Evolutionary conservation across 2,113 vertebrate species (phyloP), one percentile per base, ranked within the genome.

Genomic region (Corythornis madagascariensis): DNA sequence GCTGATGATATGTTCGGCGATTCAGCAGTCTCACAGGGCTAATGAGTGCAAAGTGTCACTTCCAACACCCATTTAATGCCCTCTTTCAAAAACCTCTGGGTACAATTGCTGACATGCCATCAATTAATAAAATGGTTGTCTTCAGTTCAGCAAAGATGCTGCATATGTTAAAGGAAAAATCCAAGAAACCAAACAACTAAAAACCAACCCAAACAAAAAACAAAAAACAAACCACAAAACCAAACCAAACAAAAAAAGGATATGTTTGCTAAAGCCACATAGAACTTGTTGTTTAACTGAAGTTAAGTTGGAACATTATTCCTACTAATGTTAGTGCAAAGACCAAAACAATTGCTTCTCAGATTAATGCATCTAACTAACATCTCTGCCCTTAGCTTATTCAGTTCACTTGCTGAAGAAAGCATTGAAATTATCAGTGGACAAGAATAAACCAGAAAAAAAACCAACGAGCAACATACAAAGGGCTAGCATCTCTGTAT

Each of bases 21-120:
- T 66, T 94, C 83, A 90, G 83, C 71, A 84, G 56, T 79, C 66
- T 82, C 42, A 70, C 12, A 59, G 64, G 83, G 70, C 48, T 94
- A 88, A 93, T 72, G 70, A 84, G 86, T 87, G 29, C 22, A 61
- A 82, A 77, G 16, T 56, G 56, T 71, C 56, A 35, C 52, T 74
- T 67, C 35, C 47, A 60, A 38, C 60, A 65, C 50, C 38, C n/a
- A 45, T 71, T 10, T 42, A 80, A 88, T 20, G 31, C 10, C 26
- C 35, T 88, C 25, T 60, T 94, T 55, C 47, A 66, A 77, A 94
- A 63, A 63, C 47, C 22, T 66, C 52, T 83, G 38, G 22, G 81
- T 72, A 40, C 59, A 55, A 70, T 11, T 70, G 70, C 55, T 90
- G 90, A 92, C 50, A 66, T 43, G 48, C 60, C 35, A 86, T 78